Percentiles rank a stretch among this genome's conserved stretches.
Conservation (phyloP, 2,113 vertebrate genomes). For the Capreolus pygargus region DNA sequence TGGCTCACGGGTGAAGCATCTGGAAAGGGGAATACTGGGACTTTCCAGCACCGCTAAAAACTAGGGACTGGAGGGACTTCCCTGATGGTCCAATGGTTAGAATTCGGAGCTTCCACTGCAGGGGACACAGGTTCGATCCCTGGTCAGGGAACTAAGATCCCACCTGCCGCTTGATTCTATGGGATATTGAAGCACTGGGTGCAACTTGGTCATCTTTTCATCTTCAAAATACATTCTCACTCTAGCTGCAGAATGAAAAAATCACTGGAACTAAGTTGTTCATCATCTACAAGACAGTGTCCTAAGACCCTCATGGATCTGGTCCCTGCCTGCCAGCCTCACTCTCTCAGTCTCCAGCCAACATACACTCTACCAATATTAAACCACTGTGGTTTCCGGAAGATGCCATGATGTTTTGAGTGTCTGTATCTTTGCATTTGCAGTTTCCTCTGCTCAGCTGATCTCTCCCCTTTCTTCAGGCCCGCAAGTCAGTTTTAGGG, state of each 20-base stretch:
- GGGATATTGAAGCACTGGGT: not conserved
- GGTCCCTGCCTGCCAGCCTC: not conserved
- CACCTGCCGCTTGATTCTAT: not conserved
- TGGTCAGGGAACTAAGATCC: not conserved
- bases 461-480: not conserved
- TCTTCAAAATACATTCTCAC: not conserved
- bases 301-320: not conserved
- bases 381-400: conserved; percentile 41
- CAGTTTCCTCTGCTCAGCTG: conserved; percentile 37
- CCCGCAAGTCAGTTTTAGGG: not conserved
- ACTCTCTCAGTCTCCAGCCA: not conserved
- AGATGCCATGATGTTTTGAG: not conserved
- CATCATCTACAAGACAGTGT: not conserved
- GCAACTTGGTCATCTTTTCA: not conserved
- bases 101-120: not conserved
- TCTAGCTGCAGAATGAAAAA: not conserved
- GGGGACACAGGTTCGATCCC: not conserved
- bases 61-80: not conserved
- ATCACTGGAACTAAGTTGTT: not conserved
- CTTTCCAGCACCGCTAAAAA: not conserved
- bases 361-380: not conserved
- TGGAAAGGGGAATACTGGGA: not conserved
- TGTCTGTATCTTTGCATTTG: conserved; percentile 13
- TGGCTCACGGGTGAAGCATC: not conserved
- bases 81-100: not conserved